A percentile compares a stretch with the other conserved stretches of the same genome.
These are phyloP conservation scores for Neuroterus valhalla DNA, from an alignment of 1,140 invertebrate species.

Conservation along the genomic window DNA sequence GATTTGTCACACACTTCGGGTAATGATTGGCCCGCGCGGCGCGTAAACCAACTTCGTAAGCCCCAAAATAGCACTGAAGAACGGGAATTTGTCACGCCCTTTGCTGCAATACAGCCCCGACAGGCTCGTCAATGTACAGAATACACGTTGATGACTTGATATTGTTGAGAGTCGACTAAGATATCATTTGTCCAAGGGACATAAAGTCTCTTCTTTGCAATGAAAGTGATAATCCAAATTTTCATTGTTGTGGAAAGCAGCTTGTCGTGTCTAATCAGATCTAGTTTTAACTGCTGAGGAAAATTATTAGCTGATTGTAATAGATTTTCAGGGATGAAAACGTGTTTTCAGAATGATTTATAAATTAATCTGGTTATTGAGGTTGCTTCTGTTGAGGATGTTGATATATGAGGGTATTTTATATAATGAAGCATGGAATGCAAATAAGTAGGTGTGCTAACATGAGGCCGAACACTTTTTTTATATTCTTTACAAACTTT, in stretches of 20 bases:
- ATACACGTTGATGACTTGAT: slow-evolving; percentile 72
- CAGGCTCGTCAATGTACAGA: slow-evolving; percentile 51
- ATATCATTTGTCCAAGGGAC: not conserved
- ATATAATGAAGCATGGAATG: too few species aligned
- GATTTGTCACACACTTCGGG: slow-evolving; percentile 59
- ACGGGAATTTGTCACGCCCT: slow-evolving; percentile 65
- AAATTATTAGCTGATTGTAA: not conserved
- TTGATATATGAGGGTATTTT: too few species aligned
- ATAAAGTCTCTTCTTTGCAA: not conserved
- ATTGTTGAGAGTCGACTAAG: slow-evolving; percentile 54
- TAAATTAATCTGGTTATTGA: too few species aligned
- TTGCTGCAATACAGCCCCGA: slow-evolving; percentile 33
- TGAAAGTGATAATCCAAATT: slow-evolving; percentile 16
- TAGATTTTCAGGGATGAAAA: too few species aligned
- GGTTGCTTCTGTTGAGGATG: too few species aligned
- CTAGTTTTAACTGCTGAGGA: not conserved
- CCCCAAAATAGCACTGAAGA: slow-evolving; percentile 46
- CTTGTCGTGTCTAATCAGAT: slow-evolving; percentile 16
- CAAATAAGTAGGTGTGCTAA: too few species aligned
- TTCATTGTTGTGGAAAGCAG: slow-evolving; percentile 7
- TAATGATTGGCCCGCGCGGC: slow-evolving; percentile 44
- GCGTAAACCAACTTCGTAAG: slow-evolving; percentile 36
- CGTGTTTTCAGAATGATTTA: too few species aligned
- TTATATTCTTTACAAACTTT: too few species aligned
- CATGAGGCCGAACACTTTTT: too few species aligned